Evolutionary conservation across 2,888 invertebrate species (phyloP), one percentile per base, ranked within the genome.

Genomic region (Linyphia triangularis): DNA sequence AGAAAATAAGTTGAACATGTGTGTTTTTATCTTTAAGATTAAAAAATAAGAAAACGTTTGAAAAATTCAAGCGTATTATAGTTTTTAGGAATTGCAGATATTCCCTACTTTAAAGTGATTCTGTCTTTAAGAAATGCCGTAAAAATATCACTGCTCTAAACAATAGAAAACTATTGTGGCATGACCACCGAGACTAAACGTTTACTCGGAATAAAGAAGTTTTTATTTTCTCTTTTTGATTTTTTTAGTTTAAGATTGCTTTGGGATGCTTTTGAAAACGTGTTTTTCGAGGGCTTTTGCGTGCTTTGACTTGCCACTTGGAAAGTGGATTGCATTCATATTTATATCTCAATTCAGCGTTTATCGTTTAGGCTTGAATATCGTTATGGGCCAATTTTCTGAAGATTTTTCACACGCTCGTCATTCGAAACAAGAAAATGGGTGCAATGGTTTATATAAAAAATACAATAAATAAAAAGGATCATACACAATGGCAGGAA

Each of bases 131-230:
- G 33, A 30, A 37, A 69, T 69, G 19, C 22, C n/a, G 24, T 30
- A 19, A 40, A 26, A 65, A 22, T 61, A 30, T 59, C 16, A 69
- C 61, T 82, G 61, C 72, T 72, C 30, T 22, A 51, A 63, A 82
- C 70, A 82, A 82, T 82, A 30, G 82, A 13, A 43, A 43, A 37
- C 72, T 61, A 82, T 72, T 82, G 69, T 81, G 81, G 81, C 69
- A 77, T 77, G 77, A 77, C 77, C 73, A 30, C 57, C 28, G 19
- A 19, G 22, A 73, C 78, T 57, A 81, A 81, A 81, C 81, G 81
- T 81, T 81, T 69, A 57, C 37, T 59, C 69, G 59, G 19, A 81
- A 59, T 51, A 81, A 79, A 79, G 69, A 81, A 78, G 77, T 24
- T 59, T 51, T 59, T 69, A 51, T 65, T 57, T 30, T 69, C n/a